These are phyloP conservation scores for Anodontia alba DNA, from an alignment of 2,888 invertebrate species.

Conservation along the genomic window DNA sequence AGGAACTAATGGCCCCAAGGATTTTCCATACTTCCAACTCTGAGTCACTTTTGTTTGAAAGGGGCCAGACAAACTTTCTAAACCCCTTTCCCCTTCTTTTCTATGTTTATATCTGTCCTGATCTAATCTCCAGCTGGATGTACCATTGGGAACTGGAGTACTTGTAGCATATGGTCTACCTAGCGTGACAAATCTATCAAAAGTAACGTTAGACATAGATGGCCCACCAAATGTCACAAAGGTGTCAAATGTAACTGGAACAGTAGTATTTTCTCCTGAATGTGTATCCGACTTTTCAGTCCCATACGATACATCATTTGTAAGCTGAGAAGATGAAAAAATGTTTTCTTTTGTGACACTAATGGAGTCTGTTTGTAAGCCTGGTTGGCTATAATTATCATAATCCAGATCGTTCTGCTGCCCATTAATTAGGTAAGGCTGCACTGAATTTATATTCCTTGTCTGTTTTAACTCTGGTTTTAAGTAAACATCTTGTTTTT, in stretches of 20 bases:
- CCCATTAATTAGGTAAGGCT: conserved; percentile 58
- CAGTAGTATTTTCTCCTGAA: conserved; percentile 23
- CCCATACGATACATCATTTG: conserved; percentile 26
- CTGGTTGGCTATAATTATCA: conserved; percentile 42
- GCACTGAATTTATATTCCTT: conserved; percentile 54
- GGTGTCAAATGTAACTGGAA: conserved; percentile 58
- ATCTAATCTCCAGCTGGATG: conserved; percentile 30
- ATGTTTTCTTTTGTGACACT: conserved; percentile 40
- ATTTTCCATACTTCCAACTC: conserved; percentile 48
- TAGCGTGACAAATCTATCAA: conserved; percentile 65
- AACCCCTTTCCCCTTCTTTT: conserved; percentile 2
- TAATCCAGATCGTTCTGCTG: conserved; percentile 45
- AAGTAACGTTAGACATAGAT: conserved; percentile 55
- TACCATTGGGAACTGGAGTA: conserved; percentile 56
- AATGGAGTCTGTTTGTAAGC: conserved; percentile 32
- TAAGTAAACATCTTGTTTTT: not conserved
- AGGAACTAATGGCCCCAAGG: conserved; percentile 25
- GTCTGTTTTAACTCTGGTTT: conserved; percentile 6
- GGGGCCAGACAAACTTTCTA: not conserved
- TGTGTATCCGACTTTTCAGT: conserved; percentile 31
- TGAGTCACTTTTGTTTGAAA: conserved; percentile 32
- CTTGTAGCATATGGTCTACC: conserved; percentile 59
- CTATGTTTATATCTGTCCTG: conserved; percentile 14
- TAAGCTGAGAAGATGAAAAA: conserved; percentile 17
- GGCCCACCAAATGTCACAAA: conserved; percentile 60